Evolutionary conservation across 1,140 invertebrate genomes (phyloP).

Genomic region (Caerostris darwini): DNA sequence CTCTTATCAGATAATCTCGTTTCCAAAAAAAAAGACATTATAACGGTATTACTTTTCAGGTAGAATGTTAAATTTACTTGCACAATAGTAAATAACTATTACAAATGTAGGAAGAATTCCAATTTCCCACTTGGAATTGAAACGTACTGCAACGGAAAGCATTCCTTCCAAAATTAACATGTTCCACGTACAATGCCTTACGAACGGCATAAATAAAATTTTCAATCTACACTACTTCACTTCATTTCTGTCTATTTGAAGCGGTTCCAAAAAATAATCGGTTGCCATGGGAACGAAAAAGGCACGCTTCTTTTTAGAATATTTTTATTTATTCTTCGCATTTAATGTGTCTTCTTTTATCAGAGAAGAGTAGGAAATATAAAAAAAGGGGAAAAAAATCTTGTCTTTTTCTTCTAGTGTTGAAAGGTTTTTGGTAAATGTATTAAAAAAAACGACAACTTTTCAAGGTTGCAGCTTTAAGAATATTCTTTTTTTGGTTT

Average conservation of each 20-base stretch:
- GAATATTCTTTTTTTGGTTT: no score
- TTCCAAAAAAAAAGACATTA: no score
- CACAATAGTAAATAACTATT: no score
- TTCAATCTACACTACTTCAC: not conserved
- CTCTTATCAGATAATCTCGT: no score
- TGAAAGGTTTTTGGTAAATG: not conserved
- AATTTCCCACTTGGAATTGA: no score
- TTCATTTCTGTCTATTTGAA: no score
- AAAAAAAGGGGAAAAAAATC: not conserved
- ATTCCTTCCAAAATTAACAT: not conserved
- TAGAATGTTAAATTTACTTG: no score
- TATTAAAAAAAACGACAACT: not conserved
- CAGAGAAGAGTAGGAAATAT: not conserved
- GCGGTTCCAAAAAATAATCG: slow-evolving; percentile 16
- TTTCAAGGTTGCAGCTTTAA: not conserved
- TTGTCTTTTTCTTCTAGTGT: not conserved
- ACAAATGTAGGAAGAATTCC: no score
- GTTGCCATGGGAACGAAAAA: slow-evolving; percentile 10
- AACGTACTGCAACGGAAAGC: not conserved
- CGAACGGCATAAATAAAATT: slow-evolving; percentile 10
- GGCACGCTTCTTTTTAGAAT: slow-evolving; percentile 11
- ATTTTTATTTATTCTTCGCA: not conserved
- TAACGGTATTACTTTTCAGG: no score
- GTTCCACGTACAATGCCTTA: not conserved
- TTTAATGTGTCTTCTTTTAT: slow-evolving; percentile 35